Evolutionary conservation across 2,888 invertebrate species (phyloP).

Genomic region (Nudaria mundana): DNA sequence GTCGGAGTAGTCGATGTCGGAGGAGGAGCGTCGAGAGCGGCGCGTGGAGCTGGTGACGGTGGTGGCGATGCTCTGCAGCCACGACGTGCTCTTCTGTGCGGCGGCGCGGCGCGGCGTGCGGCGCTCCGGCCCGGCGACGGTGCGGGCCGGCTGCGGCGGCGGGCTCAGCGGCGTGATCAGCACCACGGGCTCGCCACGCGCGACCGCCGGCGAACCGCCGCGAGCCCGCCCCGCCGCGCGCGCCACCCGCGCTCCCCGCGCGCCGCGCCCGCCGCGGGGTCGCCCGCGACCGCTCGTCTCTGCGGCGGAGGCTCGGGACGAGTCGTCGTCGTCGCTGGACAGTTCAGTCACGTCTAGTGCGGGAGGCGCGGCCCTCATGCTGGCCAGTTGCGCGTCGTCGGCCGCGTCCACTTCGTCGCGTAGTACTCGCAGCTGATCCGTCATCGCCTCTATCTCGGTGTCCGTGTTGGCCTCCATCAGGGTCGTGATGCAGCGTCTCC

Average conservation of each 20-base stretch:
- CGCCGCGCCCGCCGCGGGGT: conserved; percentile 11
- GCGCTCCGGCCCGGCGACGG: conserved; percentile 50
- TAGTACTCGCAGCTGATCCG: conserved; percentile 50
- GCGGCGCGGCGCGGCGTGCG: conserved; percentile 67
- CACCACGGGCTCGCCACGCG: conserved; percentile 38
- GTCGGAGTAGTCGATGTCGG: conserved; percentile 66
- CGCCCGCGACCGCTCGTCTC: conserved; percentile 5
- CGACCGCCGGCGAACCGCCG: conserved; percentile 23
- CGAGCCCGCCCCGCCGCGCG: conserved; percentile 15
- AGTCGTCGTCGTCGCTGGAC: conserved; percentile 60
- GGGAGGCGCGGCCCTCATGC: conserved; percentile 36
- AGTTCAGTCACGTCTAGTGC: conserved; percentile 49
- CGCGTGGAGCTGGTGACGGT: conserved; percentile 42
- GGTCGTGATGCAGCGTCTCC: conserved; percentile 57
- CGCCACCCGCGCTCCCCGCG: conserved; percentile 24
- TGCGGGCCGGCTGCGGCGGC: too few relatives aligned
- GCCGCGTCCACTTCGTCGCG: conserved; percentile 61
- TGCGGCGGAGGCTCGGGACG: conserved; percentile 24
- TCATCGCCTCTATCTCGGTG: conserved; percentile 58
- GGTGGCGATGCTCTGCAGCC: conserved; percentile 55
- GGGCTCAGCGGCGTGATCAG: conserved; percentile 26
- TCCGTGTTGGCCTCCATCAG: conserved; percentile 64
- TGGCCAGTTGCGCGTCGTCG: conserved; percentile 50
- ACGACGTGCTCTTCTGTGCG: conserved; percentile 55
- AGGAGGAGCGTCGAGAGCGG: conserved; percentile 45